A percentile compares a stretch with the other conserved stretches of the same genome.
These are phyloP conservation scores for Corythaixoides concolor DNA, from an alignment of 2,113 vertebrate genomes.

Conservation along the genomic window DNA sequence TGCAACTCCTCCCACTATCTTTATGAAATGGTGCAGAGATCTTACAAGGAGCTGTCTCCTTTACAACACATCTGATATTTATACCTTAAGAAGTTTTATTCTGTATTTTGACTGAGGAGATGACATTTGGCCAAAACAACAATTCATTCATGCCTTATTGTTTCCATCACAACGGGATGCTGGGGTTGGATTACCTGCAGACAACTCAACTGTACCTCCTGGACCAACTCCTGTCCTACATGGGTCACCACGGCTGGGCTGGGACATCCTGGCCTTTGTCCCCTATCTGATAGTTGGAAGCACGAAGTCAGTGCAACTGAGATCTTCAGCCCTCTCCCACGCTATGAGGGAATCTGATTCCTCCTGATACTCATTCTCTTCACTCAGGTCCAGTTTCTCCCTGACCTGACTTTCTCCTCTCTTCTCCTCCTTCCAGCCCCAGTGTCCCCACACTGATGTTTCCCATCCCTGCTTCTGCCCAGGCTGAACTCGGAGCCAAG, in stretches of 20 bases:
- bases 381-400: neutral
- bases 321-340: neutral
- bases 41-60: neutral
- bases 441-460: neutral
- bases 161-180: rapidly evolving
- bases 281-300: neutral
- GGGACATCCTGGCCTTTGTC: neutral
- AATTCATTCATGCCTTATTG: rapidly evolving
- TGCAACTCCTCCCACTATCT: neutral
- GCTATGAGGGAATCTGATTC: neutral
- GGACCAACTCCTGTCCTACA: rapidly evolving
- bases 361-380: neutral
- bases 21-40: neutral
- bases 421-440: neutral
- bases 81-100: neutral
- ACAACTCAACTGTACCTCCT: neutral
- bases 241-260: neutral
- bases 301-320: neutral
- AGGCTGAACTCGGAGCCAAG: neutral
- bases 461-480: neutral
- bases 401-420: neutral
- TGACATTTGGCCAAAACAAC: neutral
- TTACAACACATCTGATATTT: neutral
- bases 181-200: neutral
- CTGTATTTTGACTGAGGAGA: neutral